phyloP scores from a whole-genome alignment of 2,888 invertebrate species.

The Dysmachus trigonus region DNA sequence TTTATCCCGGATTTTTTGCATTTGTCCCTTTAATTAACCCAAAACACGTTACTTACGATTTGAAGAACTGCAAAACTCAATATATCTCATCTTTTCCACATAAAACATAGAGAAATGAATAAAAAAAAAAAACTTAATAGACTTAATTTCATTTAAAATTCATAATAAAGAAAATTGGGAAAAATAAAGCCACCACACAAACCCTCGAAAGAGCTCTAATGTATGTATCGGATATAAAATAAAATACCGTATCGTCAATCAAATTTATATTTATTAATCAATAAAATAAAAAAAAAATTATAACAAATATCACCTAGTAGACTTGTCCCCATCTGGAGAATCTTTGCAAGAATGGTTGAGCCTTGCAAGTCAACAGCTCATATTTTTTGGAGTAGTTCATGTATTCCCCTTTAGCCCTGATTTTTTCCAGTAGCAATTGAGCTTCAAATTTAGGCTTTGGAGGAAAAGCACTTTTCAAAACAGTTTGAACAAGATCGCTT shows the following conservation, averaged over 20 bases:
- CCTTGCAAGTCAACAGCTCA: slow-evolving; percentile 78
- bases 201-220: background rate
- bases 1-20: too few species aligned
- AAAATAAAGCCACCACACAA: too few species aligned
- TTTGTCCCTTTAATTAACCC: too few species aligned
- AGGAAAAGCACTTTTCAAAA: slow-evolving; percentile 67
- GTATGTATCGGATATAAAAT: background rate
- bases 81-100: too few species aligned
- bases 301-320: slow-evolving; percentile 29
- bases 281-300: slow-evolving; percentile 20
- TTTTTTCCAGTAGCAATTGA: slow-evolving; percentile 75
- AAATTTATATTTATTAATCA: slow-evolving; percentile 3
- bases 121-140: too few species aligned
- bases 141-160: too few species aligned
- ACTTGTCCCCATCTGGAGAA: slow-evolving; percentile 75
- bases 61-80: too few species aligned
- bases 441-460: slow-evolving; percentile 73
- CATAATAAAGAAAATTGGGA: too few species aligned
- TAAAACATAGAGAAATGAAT: too few species aligned
- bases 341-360: slow-evolving; percentile 81
- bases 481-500: slow-evolving; percentile 69
- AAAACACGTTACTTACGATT: too few species aligned
- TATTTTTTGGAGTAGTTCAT: slow-evolving; percentile 72
- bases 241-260: background rate
- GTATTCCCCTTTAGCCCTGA: slow-evolving; percentile 71